Base-by-base conservation (phyloP, 2,797 vertebrate species). In the Merluccius polli region DNA sequence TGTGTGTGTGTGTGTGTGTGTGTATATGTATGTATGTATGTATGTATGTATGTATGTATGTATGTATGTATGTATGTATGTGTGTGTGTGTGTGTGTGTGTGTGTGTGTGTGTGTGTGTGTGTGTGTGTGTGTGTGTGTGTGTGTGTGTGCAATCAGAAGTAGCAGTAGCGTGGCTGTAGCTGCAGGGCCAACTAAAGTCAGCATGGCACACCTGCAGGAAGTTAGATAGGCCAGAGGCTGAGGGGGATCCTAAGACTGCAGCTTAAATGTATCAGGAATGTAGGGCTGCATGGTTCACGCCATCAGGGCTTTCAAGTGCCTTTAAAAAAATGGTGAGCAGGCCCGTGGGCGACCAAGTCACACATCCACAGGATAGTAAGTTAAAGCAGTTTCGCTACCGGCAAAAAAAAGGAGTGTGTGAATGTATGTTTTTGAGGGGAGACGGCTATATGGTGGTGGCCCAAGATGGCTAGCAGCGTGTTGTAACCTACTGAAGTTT, bases 151-250 rank as follows among this genome's bases (percentile, higher is more conserved):
- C 70, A 78, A 13, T 4, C 18, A 78, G 21, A 21, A 27, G 79
- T 84, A 68, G 70, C 73, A 76, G 76, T 75, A 70, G 80, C 2
- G 29, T 48, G 72, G 79, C 82, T 84, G 68, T 52, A 81, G 81
- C 87, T 83, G 79, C 67, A 69, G 79, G 83, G 81, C 76, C 73
- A 32, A 76, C 24, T 77, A 84, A 85, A 82, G 84, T 83, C 86
- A 87, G 77, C 78, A 77, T 76, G 74, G 81, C n/a, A 48, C 81
- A 86, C 77, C 83, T 89, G 83, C 81, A 82, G 77, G 78, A 83
- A 81, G 80, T 69, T 63, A 73, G 81, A 84, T 78, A 80, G 79
- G 70, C 48, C 59, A 70, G 29, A 78, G 35, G 76, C 75, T 85
- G 11, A 33, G 73, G 68, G 68, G 44, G 83, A 35, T 82, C 72